Evolutionary conservation across 2,888 invertebrate species (phyloP), one percentile per base, ranked within the genome.

Genomic region (Archips crataeganus): DNA sequence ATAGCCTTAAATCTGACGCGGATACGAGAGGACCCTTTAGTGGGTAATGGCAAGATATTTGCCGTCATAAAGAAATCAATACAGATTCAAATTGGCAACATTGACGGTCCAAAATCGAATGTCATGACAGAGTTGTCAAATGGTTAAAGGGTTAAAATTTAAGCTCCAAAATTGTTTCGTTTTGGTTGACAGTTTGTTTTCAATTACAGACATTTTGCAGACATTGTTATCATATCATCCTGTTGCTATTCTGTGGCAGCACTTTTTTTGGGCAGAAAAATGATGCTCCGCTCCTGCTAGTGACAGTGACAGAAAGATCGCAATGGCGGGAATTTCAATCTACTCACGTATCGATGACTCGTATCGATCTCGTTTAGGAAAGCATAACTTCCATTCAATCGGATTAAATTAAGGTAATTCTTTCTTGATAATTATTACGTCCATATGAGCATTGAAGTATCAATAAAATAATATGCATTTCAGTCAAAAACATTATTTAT

Each of bases 401-500:
- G 45, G 10, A 57, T 3, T 5, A 54, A 57, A 32, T 57, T 23
- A 47, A 47, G 34, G 63, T 47, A 32, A 47, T 32, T 32, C 4
- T 57, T 32, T 54, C 8, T 57, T 32, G 32, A 23, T 15, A 54
- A 23, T 54, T 23, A 32, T 32, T 10, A 4, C 32, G 32, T 23
- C 57, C 11, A 11, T 63, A 67, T 61, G 59, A 66, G 42, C 45
- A 60, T n/a, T 36, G 39, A 39, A 39, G 5, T 39, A 39, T 39
- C 54, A 71, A 76, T 76, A 76, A 81, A 80, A 85, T 86, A 84
- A 82, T 82, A 85, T 77, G 84, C 82, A 76, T 75, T 75, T 78
- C 79, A 83, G 84, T 89, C 84, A 89, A 91, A 91, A 90, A 90
- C 89, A 90, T 88, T 83, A 81, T 92, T 92, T 91, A 91, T 92